Evolutionary conservation across 2,888 invertebrate species (phyloP).

Genomic region (Tethea ocularis): DNA sequence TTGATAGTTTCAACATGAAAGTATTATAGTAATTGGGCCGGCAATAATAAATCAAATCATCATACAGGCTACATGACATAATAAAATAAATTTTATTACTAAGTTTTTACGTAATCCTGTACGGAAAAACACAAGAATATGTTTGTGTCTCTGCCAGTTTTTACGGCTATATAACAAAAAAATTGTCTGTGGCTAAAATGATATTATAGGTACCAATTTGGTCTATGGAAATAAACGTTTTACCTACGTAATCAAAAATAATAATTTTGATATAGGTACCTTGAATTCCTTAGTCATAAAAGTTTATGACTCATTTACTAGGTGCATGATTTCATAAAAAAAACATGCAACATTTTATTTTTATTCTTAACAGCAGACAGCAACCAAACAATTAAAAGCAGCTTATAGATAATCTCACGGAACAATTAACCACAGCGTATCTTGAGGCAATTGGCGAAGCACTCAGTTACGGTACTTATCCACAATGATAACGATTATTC

Average conservation of each 20-base stretch:
- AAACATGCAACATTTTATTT: not conserved
- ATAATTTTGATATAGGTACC: no score
- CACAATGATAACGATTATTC: slow-evolving; percentile 73
- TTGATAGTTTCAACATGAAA: not conserved
- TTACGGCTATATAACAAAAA: not conserved
- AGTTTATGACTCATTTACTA: not conserved
- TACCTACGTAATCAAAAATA: no score
- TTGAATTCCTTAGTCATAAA: not conserved
- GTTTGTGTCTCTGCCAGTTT: not conserved
- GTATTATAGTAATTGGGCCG: not conserved
- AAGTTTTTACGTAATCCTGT: no score
- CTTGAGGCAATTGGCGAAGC: slow-evolving; percentile 65
- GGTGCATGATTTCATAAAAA: not conserved
- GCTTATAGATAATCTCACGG: slow-evolving; percentile 3
- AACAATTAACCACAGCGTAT: slow-evolving; percentile 61
- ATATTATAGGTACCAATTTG: no score
- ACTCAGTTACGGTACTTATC: slow-evolving; percentile 64
- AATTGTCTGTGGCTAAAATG: no score
- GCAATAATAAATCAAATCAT: not conserved
- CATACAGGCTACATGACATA: not conserved
- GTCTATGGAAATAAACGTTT: no score
- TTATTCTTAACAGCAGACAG: not conserved
- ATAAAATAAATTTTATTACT: no score
- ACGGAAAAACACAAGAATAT: no score
- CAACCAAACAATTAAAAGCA: not conserved